A percentile compares a stretch with the other conserved stretches of the same genome.
phyloP scores from a whole-genome alignment of 64 coral and sea anemone genomes.

The Pocillopora verrucosa region DNA sequence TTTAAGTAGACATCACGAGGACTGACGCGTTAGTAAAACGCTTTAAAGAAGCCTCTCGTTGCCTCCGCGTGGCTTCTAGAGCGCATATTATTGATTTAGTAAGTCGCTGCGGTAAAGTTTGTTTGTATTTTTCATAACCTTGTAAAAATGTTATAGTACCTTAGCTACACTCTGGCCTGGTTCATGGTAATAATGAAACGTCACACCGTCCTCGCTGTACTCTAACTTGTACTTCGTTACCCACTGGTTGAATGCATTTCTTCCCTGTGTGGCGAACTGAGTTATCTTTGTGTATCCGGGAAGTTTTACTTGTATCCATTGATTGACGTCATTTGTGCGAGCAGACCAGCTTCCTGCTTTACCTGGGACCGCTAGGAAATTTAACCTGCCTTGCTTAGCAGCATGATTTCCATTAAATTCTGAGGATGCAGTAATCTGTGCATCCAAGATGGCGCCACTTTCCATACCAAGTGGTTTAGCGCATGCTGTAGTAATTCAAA shows the following conservation, averaged over 20 bases:
- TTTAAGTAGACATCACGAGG: too few relatives aligned
- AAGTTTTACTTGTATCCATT: constrained; percentile 27
- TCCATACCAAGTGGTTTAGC: background rate
- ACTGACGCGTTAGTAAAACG: too few relatives aligned
- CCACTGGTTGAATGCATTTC: constrained; percentile 19
- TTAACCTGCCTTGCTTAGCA: background rate
- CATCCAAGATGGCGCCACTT: background rate
- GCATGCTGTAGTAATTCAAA: background rate
- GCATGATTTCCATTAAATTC: background rate
- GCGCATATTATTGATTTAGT: too few relatives aligned
- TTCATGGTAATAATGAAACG: background rate
- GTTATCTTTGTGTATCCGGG: constrained; percentile 2
- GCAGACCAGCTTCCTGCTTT: constrained; percentile 22
- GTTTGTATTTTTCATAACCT: too few relatives aligned
- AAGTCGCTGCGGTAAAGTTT: too few relatives aligned
- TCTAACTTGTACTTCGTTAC: background rate
- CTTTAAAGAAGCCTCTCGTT: too few relatives aligned
- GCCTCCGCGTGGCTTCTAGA: too few relatives aligned
- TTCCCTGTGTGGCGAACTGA: constrained; percentile 26
- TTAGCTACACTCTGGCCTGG: background rate
- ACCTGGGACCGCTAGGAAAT: background rate
- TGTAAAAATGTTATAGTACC: too few relatives aligned
- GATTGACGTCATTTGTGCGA: background rate
- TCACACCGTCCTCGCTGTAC: constrained; percentile 25
- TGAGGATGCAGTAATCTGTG: constrained; percentile 16